Evolutionary conservation across 2,888 invertebrate species (phyloP), one percentile per base, ranked within the genome.

Genomic region (Hecatera dysodea): DNA sequence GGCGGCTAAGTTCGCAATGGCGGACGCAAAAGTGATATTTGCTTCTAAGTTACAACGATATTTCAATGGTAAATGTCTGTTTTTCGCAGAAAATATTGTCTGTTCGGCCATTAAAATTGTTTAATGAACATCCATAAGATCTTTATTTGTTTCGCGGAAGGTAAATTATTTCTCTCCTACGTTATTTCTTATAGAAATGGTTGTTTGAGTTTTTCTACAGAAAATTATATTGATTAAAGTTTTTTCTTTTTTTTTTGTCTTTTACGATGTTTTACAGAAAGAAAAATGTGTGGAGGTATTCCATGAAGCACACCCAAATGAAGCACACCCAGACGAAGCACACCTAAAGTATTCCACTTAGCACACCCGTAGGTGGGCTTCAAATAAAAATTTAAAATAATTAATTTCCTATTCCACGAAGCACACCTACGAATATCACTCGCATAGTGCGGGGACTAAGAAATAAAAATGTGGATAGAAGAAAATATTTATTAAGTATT

Each of bases 1-100:
- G 86, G 89, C 84, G 67, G 85, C 71, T 73, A 65, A 56, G 76
- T 62, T 69, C 65, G 70, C 48, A 24, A 52, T 62, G 67, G 52
- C 44, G 52, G 57, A 11, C 48, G 27, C 42, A 62, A 61, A 53
- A 72, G 9, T 67, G 73, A 67, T 62, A 60, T 72, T 67, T 46
- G 27, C 11, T 15, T 7, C 57, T 67, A 52, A 27, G 27, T 53
- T 62, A 8, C 24, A 19, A 36, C 27, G 24, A 65, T 65, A 64
- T 67, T 78, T 61, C 7, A 62, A 46, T 61, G 46, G 56, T 61
- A 42, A 46, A 61, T 48, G 0, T 19, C 2, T 48, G 24, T 46
- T 39, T 59, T 74, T 33, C 46, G 66, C 12, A 22, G 39, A 53
- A 66, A 24, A 42, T 52, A 27, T 42, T 42, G 12, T 36, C n/a